These are phyloP conservation scores for Leptinotarsa defecta DNA, from an alignment of 1,140 invertebrate species.

Conservation along the genomic window DNA sequence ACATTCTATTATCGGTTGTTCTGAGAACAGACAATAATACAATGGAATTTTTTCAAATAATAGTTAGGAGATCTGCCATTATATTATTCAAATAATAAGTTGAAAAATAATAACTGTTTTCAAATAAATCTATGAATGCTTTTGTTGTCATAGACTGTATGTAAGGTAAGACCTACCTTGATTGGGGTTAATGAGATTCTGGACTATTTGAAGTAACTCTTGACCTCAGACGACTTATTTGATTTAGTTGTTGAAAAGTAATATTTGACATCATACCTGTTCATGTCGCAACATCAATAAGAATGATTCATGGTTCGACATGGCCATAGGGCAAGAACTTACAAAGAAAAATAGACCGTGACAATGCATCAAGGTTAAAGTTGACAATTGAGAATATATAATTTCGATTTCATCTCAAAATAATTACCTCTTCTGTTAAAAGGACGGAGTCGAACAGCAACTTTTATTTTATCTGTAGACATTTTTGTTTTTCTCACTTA, in stretches of 20 bases:
- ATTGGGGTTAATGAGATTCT: background rate
- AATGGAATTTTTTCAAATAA: too few species aligned
- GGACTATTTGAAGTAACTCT: background rate
- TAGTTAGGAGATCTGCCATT: too few species aligned
- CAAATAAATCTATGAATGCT: background rate
- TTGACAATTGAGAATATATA: background rate
- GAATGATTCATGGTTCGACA: constrained; percentile 9
- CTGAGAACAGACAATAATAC: background rate
- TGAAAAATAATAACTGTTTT: background rate
- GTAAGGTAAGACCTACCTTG: constrained; percentile 1
- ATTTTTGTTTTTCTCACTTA: constrained; percentile 60
- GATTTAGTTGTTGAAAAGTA: background rate
- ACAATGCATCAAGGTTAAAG: background rate
- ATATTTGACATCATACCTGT: constrained; percentile 13
- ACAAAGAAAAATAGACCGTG: constrained; percentile 7
- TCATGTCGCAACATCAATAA: constrained; percentile 14
- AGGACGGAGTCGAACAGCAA: constrained; percentile 92
- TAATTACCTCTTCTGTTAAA: constrained; percentile 90
- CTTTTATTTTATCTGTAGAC: constrained; percentile 93
- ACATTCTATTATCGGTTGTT: too few species aligned
- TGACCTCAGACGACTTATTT: background rate
- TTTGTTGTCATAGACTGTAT: constrained; percentile 17
- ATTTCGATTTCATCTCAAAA: constrained; percentile 19
- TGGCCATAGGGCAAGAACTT: constrained; percentile 1
- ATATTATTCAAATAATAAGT: too few species aligned